Evolutionary conservation across 1,140 invertebrate species (phyloP).

Genomic region (Mya arenaria): DNA sequence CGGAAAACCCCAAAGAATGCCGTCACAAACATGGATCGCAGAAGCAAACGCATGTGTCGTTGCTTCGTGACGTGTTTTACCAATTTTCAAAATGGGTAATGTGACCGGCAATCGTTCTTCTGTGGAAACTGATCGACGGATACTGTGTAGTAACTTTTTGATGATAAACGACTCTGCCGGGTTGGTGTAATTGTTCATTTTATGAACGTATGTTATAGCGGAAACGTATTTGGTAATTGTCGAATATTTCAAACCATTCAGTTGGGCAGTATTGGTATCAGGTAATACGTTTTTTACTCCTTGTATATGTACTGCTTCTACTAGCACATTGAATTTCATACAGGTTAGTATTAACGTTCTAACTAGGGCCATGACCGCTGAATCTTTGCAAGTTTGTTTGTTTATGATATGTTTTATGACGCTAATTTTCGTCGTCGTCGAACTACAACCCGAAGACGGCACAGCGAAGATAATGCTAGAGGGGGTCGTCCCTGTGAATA

Average conservation of each 20-base stretch:
- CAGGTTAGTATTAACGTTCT: not conserved
- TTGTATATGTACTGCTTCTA: slow-evolving; percentile 49
- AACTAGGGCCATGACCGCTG: not conserved
- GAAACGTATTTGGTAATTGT: not conserved
- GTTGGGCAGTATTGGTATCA: not conserved
- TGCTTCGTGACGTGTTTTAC: not conserved
- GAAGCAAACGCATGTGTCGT: not conserved
- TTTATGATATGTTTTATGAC: not conserved
- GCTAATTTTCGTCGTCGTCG: no score
- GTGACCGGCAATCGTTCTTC: not conserved
- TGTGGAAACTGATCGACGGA: not conserved
- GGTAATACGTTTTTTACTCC: slow-evolving; percentile 44
- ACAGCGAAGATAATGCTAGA: no score
- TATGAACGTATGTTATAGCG: not conserved
- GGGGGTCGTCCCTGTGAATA: no score
- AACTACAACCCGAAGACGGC: no score
- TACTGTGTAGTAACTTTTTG: slow-evolving; percentile 4
- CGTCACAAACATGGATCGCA: slow-evolving; percentile 2
- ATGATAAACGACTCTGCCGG: not conserved
- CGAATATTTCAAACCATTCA: not conserved
- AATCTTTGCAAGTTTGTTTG: not conserved
- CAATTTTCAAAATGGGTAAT: not conserved
- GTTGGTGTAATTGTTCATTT: not conserved
- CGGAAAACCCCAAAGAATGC: slow-evolving; percentile 11
- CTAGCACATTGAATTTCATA: slow-evolving; percentile 50